Percentiles rank a stretch among this genome's conserved stretches.
Evolutionary conservation across 2,113 vertebrate species (phyloP).

Genomic region (Gracilinanus agilis): DNA sequence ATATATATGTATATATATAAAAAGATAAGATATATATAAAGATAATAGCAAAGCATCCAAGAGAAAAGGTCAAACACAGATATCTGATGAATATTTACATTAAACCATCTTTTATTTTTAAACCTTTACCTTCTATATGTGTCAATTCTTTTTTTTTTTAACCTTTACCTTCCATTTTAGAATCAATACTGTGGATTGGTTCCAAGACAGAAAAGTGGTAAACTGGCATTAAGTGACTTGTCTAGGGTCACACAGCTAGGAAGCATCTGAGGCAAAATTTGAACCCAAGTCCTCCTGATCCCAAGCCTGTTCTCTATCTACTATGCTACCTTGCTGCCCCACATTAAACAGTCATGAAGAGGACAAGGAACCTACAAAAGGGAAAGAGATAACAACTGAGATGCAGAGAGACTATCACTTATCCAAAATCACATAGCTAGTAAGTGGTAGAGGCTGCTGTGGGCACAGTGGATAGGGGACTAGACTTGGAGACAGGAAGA

Average conservation of each 20-base stretch:
- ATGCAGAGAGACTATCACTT: neutral
- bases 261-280: no score
- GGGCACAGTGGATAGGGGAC: neutral
- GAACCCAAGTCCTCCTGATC: no score
- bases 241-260: no score
- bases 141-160: no score
- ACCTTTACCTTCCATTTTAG: no score
- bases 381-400: neutral
- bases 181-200: no score
- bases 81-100: neutral
- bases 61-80: neutral
- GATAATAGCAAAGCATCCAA: neutral
- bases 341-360: neutral
- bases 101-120: neutral
- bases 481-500: neutral
- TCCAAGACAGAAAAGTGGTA: no score
- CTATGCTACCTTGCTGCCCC: neutral
- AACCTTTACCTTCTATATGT: no score
- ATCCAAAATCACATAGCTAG: neutral
- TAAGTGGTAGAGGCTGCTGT: neutral
- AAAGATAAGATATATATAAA: no score
- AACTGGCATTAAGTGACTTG: no score
- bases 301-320: no score
- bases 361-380: neutral
- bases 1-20: no score